phyloP scores from a whole-genome alignment of 2,797 vertebrate species.

The Schizopygopsis pylzovi region DNA sequence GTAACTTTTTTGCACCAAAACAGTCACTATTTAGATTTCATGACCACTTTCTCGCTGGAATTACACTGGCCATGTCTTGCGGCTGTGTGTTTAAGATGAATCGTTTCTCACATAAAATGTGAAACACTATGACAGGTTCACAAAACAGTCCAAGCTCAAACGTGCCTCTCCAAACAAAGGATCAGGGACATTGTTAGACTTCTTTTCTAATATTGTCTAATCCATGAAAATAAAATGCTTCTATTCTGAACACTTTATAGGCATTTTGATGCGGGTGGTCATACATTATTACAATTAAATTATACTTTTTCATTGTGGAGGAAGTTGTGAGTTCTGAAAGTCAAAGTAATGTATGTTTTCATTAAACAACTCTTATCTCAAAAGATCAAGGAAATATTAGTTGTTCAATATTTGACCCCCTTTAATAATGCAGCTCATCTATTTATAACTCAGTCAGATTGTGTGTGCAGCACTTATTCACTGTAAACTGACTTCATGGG shows the following conservation, averaged over 20 bases:
- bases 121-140: not conserved
- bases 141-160: not conserved
- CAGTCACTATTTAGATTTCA: not conserved
- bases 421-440: slow-evolving; percentile 55
- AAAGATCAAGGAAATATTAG: slow-evolving; percentile 7
- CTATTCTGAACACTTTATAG: not conserved
- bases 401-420: not conserved
- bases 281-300: not conserved
- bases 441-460: slow-evolving; percentile 37
- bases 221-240: not conserved
- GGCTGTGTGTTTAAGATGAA: not conserved
- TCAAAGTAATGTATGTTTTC: not conserved
- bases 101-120: not conserved
- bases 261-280: not conserved
- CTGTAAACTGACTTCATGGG: not conserved
- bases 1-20: not conserved
- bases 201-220: not conserved
- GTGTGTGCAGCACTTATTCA: slow-evolving; percentile 15
- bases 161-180: not conserved
- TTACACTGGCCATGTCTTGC: not conserved
- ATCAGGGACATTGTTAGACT: not conserved
- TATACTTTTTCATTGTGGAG: not conserved
- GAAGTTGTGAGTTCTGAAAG: not conserved
- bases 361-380: not conserved
- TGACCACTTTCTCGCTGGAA: not conserved